Evolutionary conservation across 1,140 invertebrate species (phyloP).

Genomic region (Geopemphigus sp.): DNA sequence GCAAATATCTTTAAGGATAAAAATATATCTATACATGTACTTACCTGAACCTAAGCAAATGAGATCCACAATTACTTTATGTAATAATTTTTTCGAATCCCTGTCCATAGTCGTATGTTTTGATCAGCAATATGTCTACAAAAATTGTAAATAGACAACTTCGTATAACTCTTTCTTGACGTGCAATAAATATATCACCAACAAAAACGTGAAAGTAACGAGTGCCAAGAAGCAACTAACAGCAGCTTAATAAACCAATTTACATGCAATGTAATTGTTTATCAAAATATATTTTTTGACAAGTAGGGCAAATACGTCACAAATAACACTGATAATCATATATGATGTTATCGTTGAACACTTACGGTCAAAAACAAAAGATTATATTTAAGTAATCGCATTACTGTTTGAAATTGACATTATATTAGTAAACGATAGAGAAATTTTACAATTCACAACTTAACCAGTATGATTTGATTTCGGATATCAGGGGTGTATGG

Average conservation of each 20-base stretch:
- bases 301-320: neutral
- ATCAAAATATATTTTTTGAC: too few relatives aligned
- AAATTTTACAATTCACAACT: neutral
- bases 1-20: too few relatives aligned
- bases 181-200: too few relatives aligned
- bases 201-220: too few relatives aligned
- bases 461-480: neutral
- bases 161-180: too few relatives aligned
- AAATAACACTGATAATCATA: neutral
- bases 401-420: neutral
- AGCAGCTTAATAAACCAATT: too few relatives aligned
- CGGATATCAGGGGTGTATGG: too few relatives aligned
- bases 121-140: neutral
- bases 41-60: slow-evolving; percentile 50
- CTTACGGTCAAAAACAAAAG: too few relatives aligned
- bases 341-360: neutral
- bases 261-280: too few relatives aligned
- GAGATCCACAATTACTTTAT: slow-evolving; percentile 50
- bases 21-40: neutral
- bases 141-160: too few relatives aligned
- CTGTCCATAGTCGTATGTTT: slow-evolving; percentile 15
- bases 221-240: too few relatives aligned
- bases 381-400: slow-evolving; percentile 4
- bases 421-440: neutral
- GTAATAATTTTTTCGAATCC: slow-evolving; percentile 49